These are phyloP conservation scores for Callaeas wilsoni DNA, from an alignment of 2,113 vertebrate genomes.

Conservation along the genomic window DNA sequence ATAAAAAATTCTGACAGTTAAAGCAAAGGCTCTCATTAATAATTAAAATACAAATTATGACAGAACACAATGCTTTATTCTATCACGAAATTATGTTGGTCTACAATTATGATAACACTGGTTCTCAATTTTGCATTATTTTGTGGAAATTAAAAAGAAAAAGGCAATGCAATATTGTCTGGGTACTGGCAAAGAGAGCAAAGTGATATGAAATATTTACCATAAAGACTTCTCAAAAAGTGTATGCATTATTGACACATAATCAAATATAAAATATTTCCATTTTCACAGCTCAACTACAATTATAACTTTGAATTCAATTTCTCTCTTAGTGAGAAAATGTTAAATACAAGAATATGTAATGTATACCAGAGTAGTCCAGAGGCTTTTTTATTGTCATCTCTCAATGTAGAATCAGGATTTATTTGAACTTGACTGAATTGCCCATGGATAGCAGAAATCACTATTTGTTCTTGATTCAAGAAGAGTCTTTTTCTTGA, in stretches of 20 bases:
- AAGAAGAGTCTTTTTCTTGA: constrained; percentile 45
- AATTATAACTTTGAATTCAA: not conserved
- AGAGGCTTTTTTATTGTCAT: constrained; percentile 17
- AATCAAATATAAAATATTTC: not conserved
- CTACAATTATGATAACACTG: constrained; percentile 1
- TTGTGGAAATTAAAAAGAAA: constrained; percentile 30
- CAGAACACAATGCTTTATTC: constrained; percentile 47
- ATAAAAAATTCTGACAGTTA: constrained; percentile 64
- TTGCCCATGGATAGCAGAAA: constrained; percentile 24
- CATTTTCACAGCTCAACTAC: not conserved
- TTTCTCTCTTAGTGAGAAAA: constrained; percentile 19
- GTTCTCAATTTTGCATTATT: constrained; percentile 35
- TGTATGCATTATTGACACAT: not conserved
- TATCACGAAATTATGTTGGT: constrained; percentile 32
- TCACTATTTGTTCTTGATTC: constrained; percentile 43
- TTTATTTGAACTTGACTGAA: constrained; percentile 60
- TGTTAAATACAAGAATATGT: not conserved
- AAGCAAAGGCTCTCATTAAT: constrained; percentile 55
- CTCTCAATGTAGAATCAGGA: constrained; percentile 4
- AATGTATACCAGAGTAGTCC: not conserved
- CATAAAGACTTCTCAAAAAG: not conserved
- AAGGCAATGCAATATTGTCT: not conserved
- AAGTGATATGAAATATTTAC: constrained; percentile 12
- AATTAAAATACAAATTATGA: constrained; percentile 66
- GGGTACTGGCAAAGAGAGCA: not conserved